Evolutionary conservation across 2,888 invertebrate species (phyloP).

Genomic region (Pheosia gnoma): DNA sequence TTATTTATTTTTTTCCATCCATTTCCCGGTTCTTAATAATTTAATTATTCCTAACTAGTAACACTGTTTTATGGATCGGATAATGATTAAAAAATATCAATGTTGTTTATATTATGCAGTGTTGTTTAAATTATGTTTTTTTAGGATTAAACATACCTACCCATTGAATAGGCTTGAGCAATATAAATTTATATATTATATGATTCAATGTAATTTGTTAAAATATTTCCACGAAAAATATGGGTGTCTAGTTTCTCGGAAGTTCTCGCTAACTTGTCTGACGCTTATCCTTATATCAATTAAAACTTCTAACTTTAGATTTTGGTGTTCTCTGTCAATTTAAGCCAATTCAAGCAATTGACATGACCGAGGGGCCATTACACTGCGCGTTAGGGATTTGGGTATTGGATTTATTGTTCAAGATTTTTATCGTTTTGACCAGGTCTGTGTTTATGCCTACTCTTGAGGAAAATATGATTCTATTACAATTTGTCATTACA

Average conservation of each 20-base stretch:
- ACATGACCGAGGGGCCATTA: conserved; percentile 46
- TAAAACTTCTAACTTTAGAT: conserved; percentile 36
- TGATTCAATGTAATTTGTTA: neutral
- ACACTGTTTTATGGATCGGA: too few species aligned
- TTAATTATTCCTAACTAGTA: too few species aligned
- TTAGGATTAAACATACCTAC: too few species aligned
- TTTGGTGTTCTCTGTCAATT: conserved; percentile 63
- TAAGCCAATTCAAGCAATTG: conserved; percentile 78
- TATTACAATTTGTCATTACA: neutral
- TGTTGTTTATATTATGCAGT: too few species aligned
- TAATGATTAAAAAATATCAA: too few species aligned
- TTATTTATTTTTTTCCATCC: too few species aligned
- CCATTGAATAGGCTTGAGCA: too few species aligned
- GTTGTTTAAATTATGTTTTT: too few species aligned
- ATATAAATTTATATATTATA: too few species aligned
- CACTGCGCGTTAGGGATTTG: conserved; percentile 29
- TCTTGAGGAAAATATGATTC: neutral
- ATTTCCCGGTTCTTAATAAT: too few species aligned
- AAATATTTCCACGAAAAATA: neutral
- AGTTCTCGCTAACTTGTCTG: conserved; percentile 20
- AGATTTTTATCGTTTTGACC: neutral
- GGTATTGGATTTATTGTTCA: conserved; percentile 18
- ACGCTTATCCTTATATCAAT: conserved; percentile 60
- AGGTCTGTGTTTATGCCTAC: neutral
- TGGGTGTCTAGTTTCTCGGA: conserved; percentile 5